A percentile compares a stretch with the other conserved stretches of the same genome.
phyloP scores from a whole-genome alignment of 2,797 vertebrate species.

The Chelon auratus region DNA sequence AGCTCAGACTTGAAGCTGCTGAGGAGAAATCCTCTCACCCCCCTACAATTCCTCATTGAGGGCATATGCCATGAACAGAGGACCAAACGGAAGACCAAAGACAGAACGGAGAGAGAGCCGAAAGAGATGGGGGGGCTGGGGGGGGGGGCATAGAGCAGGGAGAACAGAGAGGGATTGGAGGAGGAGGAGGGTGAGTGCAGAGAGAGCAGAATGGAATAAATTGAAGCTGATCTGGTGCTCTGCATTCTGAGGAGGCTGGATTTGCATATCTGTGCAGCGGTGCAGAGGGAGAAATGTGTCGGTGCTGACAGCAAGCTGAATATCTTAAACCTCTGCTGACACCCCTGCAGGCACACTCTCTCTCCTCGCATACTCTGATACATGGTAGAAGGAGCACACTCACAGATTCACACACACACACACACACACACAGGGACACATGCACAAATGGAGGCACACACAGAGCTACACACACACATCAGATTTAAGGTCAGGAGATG shows the following conservation, averaged over 20 bases:
- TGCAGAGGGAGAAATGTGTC: constrained; percentile 88
- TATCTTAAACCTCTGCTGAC: constrained; percentile 84
- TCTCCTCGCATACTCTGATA: constrained; percentile 64
- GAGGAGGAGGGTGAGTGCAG: constrained; percentile 54
- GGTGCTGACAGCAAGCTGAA: constrained; percentile 86
- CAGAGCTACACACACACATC: constrained; percentile 22
- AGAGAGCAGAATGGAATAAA: constrained; percentile 83
- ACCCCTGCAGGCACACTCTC: constrained; percentile 78
- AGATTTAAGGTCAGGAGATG: constrained; percentile 77
- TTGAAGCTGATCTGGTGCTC: constrained; percentile 86
- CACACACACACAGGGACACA: constrained; percentile 24
- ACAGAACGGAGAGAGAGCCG: constrained; percentile 56
- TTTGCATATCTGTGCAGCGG: constrained; percentile 88
- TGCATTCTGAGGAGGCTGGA: constrained; percentile 84
- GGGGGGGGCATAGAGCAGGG: constrained; percentile 33
- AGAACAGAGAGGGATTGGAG: constrained; percentile 50
- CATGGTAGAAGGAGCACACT: constrained; percentile 46
- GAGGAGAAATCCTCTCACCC: constrained; percentile 67
- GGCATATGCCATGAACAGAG: constrained; percentile 75
- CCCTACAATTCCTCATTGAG: constrained; percentile 66
- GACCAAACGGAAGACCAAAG: constrained; percentile 78
- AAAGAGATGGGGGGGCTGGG: constrained; percentile 15
- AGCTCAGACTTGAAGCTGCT: constrained; percentile 60
- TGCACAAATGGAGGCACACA: constrained; percentile 6
- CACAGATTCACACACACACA: constrained; percentile 9